These are phyloP conservation scores for Cephus pygmeus DNA, from an alignment of 2,888 invertebrate genomes.

Conservation along the genomic window DNA sequence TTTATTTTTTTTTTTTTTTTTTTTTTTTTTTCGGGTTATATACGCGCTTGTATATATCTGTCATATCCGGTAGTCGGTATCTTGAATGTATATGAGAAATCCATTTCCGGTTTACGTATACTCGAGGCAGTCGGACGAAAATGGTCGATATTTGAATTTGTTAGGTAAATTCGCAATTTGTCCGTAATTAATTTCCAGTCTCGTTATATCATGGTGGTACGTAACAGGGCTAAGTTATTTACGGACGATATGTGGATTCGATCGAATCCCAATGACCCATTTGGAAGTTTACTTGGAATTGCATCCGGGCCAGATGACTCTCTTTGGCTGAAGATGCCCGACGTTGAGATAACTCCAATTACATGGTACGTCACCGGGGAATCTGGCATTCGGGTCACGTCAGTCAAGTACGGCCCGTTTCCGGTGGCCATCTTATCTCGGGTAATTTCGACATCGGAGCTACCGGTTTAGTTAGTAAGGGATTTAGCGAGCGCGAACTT, in stretches of 20 bases:
- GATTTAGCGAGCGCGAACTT: background rate
- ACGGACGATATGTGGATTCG: background rate
- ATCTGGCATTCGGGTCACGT: constrained; percentile 47
- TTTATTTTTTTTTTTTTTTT: background rate
- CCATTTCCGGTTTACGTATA: background rate
- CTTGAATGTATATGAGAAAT: background rate
- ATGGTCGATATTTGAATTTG: background rate
- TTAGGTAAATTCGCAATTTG: background rate
- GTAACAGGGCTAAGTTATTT: background rate
- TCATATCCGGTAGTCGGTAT: background rate
- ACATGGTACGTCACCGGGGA: constrained; percentile 45
- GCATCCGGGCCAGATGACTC: constrained; percentile 9
- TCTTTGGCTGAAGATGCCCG: constrained; percentile 40
- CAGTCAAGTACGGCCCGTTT: constrained; percentile 42
- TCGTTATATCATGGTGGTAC: background rate
- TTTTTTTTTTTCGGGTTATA: background rate
- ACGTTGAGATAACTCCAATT: constrained; percentile 48
- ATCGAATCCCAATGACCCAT: constrained; percentile 18
- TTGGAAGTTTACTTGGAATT: constrained; percentile 4
- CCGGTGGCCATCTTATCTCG: constrained; percentile 27
- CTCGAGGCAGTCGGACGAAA: background rate
- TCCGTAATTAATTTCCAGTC: background rate
- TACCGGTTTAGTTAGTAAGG: background rate
- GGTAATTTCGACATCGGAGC: constrained; percentile 27
- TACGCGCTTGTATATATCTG: background rate